Evolutionary conservation across 1,140 invertebrate species (phyloP).

Genomic region (Thrips palmi): DNA sequence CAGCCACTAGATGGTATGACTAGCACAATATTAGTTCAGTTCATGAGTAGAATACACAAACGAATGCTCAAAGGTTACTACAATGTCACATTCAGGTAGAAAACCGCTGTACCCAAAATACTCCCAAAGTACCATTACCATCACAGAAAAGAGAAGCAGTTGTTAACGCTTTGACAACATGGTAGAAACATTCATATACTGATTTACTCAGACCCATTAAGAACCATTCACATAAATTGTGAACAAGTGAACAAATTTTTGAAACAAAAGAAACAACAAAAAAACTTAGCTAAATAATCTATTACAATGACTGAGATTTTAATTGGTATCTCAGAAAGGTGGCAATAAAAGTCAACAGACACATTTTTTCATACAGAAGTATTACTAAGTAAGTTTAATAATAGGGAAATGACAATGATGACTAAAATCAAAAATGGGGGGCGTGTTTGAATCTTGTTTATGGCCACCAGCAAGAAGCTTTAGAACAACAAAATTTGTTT

Average conservation of each 20-base stretch:
- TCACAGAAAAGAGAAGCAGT: no score
- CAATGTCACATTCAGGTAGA: no score
- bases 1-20: no score
- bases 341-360: not conserved
- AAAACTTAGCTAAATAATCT: not conserved
- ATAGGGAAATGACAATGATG: slow-evolving; percentile 78
- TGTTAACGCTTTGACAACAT: no score
- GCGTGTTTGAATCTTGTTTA: slow-evolving; percentile 61
- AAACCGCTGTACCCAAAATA: no score
- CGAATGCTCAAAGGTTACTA: no score
- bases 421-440: slow-evolving; percentile 81
- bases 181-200: no score
- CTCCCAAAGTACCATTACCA: no score
- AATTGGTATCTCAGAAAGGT: slow-evolving; percentile 9
- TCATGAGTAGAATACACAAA: no score
- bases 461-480: slow-evolving; percentile 81
- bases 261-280: not conserved
- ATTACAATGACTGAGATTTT: slow-evolving; percentile 1
- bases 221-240: not conserved
- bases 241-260: slow-evolving; percentile 4
- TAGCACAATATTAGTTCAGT: no score
- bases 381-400: slow-evolving; percentile 43
- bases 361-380: no score
- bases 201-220: no score
- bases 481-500: slow-evolving; percentile 89